Conservation (phyloP, 2,113 vertebrate genomes). For the Zosterops lateralis region DNA sequence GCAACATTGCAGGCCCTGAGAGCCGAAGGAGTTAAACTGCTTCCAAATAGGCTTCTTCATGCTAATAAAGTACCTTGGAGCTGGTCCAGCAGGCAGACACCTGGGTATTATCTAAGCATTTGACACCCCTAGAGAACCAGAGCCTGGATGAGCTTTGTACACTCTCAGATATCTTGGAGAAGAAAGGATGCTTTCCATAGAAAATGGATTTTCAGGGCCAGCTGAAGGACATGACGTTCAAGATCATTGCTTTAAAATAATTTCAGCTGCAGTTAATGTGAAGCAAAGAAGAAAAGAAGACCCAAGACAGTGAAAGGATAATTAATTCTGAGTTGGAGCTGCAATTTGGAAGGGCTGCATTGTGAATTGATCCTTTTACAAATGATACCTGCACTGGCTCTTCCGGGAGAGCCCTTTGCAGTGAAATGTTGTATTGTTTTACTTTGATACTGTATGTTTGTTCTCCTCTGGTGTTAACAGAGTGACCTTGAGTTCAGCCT, state of each 20-base stretch:
- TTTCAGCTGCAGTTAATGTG: constrained; percentile 57
- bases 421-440: neutral
- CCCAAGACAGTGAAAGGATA: constrained; percentile 51
- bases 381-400: neutral
- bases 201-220: constrained; percentile 62
- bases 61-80: constrained; percentile 52
- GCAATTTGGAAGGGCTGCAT: constrained; percentile 52
- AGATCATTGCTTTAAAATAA: constrained; percentile 70
- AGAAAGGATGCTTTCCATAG: constrained; percentile 37
- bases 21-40: constrained; percentile 32
- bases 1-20: neutral
- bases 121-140: constrained; percentile 29
- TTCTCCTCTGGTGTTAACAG: neutral
- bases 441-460: neutral
- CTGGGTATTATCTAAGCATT: constrained; percentile 35
- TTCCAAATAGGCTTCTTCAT: neutral
- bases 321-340: constrained; percentile 58
- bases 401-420: neutral
- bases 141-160: constrained; percentile 45
- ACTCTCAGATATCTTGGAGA: constrained; percentile 30
- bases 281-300: constrained; percentile 63
- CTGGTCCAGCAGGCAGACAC: constrained; percentile 40
- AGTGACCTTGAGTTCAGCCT: neutral
- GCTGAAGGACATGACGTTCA: constrained; percentile 61
- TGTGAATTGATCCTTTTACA: constrained; percentile 58